These are phyloP conservation scores for Hydrolagus colliei DNA, from an alignment of 2,797 vertebrate genomes.

Conservation along the genomic window DNA sequence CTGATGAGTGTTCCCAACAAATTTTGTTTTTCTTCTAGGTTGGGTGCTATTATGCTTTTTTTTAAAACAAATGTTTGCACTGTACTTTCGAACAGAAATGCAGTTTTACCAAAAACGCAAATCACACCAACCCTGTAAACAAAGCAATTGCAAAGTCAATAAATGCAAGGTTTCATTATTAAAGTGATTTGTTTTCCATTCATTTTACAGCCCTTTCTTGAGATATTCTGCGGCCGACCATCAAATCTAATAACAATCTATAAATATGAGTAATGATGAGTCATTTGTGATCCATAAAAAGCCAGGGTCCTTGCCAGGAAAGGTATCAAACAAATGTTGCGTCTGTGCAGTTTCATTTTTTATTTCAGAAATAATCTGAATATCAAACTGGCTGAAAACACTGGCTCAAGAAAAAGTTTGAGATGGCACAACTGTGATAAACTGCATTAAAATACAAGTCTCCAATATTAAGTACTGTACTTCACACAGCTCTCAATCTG, in stretches of 20 bases:
- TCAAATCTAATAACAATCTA: not conserved
- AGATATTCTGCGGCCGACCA: not conserved
- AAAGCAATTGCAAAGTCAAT: not conserved
- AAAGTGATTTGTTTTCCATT: not conserved
- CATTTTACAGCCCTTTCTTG: not conserved
- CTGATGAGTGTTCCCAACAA: too few relatives aligned
- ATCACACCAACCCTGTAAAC: not conserved
- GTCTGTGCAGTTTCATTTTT: not conserved
- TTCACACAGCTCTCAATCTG: too few relatives aligned
- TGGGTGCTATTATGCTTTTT: too few relatives aligned
- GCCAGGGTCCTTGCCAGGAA: not conserved
- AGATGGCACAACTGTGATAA: not conserved
- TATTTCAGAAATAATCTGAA: not conserved
- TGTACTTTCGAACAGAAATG: not conserved
- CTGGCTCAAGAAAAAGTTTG: not conserved
- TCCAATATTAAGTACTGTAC: too few relatives aligned
- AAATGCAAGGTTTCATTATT: not conserved
- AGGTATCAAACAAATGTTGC: not conserved
- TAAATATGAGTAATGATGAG: not conserved
- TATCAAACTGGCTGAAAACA: not conserved
- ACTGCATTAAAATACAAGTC: too few relatives aligned
- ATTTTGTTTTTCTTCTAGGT: too few relatives aligned
- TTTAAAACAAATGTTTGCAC: not conserved
- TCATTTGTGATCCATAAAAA: not conserved
- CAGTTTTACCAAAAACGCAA: slow-evolving; percentile 7